Base-by-base conservation (phyloP, 2,113 vertebrate genomes). In the Albula goreensis region DNA sequence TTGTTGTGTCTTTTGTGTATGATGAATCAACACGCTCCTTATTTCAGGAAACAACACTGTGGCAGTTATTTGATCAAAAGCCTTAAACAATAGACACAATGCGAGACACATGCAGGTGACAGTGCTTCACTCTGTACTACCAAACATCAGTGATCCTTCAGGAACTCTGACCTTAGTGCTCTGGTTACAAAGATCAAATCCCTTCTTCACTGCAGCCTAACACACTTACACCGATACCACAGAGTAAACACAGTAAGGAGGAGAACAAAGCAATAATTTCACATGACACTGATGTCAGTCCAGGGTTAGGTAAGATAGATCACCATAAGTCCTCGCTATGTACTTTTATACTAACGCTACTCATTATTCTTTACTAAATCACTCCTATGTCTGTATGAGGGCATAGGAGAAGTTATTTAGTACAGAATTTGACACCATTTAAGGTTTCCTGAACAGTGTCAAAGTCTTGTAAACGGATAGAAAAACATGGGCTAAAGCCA, bases 361-460 rank as follows among this genome's bases (percentile, higher is more conserved):
- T 1, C 31, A 41, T 41, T 41, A 1, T 56, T 56, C 53, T 56
- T 7, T 56, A 7, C 70, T 74, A 74, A 74, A 31, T 31, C 2
- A 74, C 70, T n/a, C 31, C n/a, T 74, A 41, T 41, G 31, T 22
- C 70, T 74, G 60, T 22, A 22, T 5, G 15, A 66, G 22, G 60
- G 17, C 22, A 19, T 19, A 66, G 60, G 60, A 66, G 60, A 66
- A 19, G 60, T 2, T 15, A 66, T 66, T 66, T 66, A 66, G 57
- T 3, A 10, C 57, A 66, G 19, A 66, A 15, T 66, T 66, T 66
- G 60, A 74, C n/a, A 13, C 70, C n/a, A 74, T 74, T 74, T 25
- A 74, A 31, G 22, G 9, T n/a, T 2, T 8, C 66, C 25, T 78
- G 90, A 19, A 74, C 31, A n/a, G 70, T 74, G 70, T 74, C 70